Conservation (phyloP, 2,113 vertebrate genomes). For the Chloroceryle aenea region DNA sequence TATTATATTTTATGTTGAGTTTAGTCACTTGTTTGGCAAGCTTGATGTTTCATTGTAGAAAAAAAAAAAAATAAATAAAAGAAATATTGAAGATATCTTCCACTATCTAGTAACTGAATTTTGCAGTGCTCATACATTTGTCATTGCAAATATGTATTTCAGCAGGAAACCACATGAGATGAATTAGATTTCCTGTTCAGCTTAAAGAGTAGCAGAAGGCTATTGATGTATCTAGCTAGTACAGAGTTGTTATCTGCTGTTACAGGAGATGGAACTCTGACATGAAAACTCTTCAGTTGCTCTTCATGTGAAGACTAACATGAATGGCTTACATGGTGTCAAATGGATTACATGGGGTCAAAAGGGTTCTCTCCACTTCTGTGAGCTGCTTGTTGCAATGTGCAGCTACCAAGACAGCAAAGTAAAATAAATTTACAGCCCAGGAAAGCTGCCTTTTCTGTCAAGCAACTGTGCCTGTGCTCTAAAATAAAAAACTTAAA, state of each 20-base stretch:
- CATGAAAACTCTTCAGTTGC: background rate
- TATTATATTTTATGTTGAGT: background rate
- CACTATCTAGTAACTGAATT: constrained; percentile 15
- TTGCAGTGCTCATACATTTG: constrained; percentile 15
- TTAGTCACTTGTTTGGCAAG: background rate
- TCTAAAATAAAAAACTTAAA: constrained; percentile 47
- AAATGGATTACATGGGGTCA: constrained; percentile 11
- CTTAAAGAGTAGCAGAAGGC: constrained; percentile 19
- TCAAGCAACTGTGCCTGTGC: background rate
- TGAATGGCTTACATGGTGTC: constrained; percentile 6
- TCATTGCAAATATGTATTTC: constrained; percentile 38
- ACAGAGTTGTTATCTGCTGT: constrained; percentile 20
- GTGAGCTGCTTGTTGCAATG: background rate
- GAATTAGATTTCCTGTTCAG: constrained; percentile 69
- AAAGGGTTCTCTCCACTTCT: constrained; percentile 13
- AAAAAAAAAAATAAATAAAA: background rate
- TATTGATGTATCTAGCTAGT: background rate
- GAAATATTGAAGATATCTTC: background rate
- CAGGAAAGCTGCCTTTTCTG: constrained; percentile 21
- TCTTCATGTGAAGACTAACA: constrained; percentile 12
- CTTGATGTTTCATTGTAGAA: background rate
- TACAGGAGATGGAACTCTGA: constrained; percentile 8
- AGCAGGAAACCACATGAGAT: constrained; percentile 64
- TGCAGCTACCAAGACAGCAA: background rate
- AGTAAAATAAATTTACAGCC: constrained; percentile 13